Conservation (phyloP, 2,888 invertebrate genomes). For the Nymphalis c-album region DNA sequence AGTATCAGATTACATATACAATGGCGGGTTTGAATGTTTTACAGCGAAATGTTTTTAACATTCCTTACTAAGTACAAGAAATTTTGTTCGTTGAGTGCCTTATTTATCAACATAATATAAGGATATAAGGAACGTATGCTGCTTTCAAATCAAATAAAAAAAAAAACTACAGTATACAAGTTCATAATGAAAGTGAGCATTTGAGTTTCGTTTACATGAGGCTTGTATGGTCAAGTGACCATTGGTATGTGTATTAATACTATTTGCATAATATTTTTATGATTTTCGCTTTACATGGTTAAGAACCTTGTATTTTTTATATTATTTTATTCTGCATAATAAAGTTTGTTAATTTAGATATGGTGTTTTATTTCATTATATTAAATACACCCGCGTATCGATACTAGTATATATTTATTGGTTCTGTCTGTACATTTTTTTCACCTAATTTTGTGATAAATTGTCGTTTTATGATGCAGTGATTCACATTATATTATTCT, state of each 20-base stretch:
- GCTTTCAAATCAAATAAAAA: too few relatives aligned
- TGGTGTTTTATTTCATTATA: constrained; percentile 7
- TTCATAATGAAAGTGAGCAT: background rate
- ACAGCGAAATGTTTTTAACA: constrained; percentile 16
- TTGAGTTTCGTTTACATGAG: background rate
- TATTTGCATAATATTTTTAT: constrained; percentile 24
- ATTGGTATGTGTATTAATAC: background rate
- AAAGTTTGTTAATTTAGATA: constrained; percentile 14
- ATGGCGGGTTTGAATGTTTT: background rate
- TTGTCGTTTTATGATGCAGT: too few relatives aligned
- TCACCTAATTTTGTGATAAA: too few relatives aligned
- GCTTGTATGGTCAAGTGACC: background rate
- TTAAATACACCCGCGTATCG: too few relatives aligned
- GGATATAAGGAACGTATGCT: background rate
- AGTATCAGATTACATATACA: background rate
- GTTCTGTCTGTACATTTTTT: too few relatives aligned
- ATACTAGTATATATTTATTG: too few relatives aligned
- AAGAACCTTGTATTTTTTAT: constrained; percentile 19
- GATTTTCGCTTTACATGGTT: constrained; percentile 16
- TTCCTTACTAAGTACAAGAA: constrained; percentile 25
- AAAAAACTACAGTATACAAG: too few relatives aligned
- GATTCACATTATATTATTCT: too few relatives aligned
- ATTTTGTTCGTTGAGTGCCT: constrained; percentile 14
- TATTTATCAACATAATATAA: constrained; percentile 23
- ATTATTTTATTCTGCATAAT: constrained; percentile 21